These are phyloP conservation scores for Phaedon cochleariae DNA, from an alignment of 2,888 invertebrate species.

Conservation along the genomic window DNA sequence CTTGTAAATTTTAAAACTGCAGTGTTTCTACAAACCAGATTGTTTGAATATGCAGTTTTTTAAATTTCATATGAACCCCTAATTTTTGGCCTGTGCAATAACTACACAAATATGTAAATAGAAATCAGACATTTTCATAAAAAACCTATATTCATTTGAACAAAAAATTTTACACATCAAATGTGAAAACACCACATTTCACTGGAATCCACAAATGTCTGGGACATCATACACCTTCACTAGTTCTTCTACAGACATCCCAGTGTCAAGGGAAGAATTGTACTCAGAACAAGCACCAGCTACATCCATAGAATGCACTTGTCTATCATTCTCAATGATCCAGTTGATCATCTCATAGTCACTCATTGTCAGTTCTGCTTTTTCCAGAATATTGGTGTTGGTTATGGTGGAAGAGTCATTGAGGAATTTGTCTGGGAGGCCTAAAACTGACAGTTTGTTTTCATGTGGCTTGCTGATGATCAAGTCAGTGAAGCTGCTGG, in stretches of 20 bases:
- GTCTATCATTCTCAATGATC: conserved; percentile 35
- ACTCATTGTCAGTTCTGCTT: conserved; percentile 22
- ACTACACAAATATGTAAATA: too few species aligned
- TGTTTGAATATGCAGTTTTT: too few species aligned
- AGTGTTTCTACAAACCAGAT: too few species aligned
- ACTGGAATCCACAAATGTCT: neutral
- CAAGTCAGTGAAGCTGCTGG: conserved; percentile 24
- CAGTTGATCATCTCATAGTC: conserved; percentile 40
- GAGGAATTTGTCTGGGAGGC: conserved; percentile 37
- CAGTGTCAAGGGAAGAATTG: conserved; percentile 26
- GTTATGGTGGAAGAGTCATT: conserved; percentile 12
- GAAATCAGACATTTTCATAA: too few species aligned
- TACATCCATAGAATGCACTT: conserved; percentile 9
- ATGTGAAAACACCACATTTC: neutral
- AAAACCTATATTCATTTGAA: neutral
- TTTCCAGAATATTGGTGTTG: conserved; percentile 13
- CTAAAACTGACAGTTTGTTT: conserved; percentile 32
- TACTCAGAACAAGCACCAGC: conserved; percentile 24
- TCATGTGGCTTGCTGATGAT: conserved; percentile 3
- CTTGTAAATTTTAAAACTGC: too few species aligned
- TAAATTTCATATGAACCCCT: too few species aligned
- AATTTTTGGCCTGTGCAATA: too few species aligned
- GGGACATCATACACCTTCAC: conserved; percentile 20
- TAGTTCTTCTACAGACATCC: conserved; percentile 26
- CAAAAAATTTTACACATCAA: neutral